Evolutionary conservation across 2,113 vertebrate species (phyloP).

Genomic region (Illadopsis cleaveri): DNA sequence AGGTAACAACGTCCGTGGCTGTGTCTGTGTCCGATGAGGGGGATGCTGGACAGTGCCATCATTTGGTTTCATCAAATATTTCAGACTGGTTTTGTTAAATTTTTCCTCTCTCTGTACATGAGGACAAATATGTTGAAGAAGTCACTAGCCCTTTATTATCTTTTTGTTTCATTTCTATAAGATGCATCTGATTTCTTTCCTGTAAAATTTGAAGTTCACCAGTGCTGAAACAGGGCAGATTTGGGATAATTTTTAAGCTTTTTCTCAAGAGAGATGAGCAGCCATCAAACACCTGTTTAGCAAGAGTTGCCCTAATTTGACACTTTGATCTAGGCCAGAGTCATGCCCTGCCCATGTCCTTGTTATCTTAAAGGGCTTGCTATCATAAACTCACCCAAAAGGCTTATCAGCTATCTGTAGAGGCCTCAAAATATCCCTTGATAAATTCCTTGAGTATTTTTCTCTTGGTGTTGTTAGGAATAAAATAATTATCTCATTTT

Average conservation of each 20-base stretch:
- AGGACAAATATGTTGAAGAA: not conserved
- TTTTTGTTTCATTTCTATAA: not conserved
- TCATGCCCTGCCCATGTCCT: not conserved
- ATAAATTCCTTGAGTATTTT: not conserved
- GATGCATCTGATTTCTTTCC: not conserved
- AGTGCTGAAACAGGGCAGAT: not conserved
- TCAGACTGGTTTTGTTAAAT: not conserved
- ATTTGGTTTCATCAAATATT: not conserved
- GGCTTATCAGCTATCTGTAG: not conserved
- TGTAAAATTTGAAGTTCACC: not conserved
- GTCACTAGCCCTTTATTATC: not conserved
- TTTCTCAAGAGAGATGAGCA: not conserved
- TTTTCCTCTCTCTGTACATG: not conserved
- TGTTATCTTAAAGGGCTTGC: not conserved
- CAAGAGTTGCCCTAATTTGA: not conserved
- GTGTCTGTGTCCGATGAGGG: not conserved
- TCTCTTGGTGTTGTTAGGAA: not conserved
- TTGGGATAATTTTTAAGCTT: not conserved
- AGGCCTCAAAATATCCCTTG: not conserved
- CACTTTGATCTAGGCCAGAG: not conserved
- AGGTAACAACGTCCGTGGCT: conserved; percentile 75
- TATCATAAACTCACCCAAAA: not conserved
- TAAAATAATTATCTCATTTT: not conserved
- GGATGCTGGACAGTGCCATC: not conserved
- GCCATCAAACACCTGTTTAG: not conserved